A percentile compares a stretch with the other conserved stretches of the same genome.
Conservation (phyloP, 2,113 vertebrate species). For the Hemiscyllium ocellatum region DNA sequence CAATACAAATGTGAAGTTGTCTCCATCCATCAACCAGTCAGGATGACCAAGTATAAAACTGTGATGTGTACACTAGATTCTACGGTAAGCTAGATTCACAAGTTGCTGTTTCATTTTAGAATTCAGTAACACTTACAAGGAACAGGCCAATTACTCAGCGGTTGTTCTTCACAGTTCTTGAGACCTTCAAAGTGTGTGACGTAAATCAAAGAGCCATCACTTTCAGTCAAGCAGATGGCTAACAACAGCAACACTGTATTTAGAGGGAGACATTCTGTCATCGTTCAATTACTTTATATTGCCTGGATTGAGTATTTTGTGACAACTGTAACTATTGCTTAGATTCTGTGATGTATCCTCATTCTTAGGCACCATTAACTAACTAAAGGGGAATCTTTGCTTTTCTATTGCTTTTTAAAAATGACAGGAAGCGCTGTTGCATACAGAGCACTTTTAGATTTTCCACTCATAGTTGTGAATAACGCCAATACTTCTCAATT, state of each 20-base stretch:
- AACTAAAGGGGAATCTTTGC: not conserved
- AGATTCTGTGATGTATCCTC: not conserved
- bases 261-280: not conserved
- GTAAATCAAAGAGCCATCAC: constrained; percentile 6
- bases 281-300: constrained; percentile 12
- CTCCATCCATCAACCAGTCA: not conserved
- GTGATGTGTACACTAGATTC: not conserved
- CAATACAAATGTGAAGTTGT: not conserved
- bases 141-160: constrained; percentile 5
- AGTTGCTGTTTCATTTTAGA: not conserved
- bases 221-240: not conserved
- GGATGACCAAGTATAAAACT: not conserved
- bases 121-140: not conserved
- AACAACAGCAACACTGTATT: not conserved
- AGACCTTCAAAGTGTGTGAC: not conserved
- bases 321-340: constrained; percentile 4
- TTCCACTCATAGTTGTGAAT: not conserved
- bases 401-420: not conserved
- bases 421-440: not conserved
- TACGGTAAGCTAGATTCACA: not conserved
- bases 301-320: not conserved
- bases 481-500: not conserved
- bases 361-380: not conserved
- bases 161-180: not conserved
- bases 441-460: not conserved